phyloP scores from a whole-genome alignment of 2,888 invertebrate genomes.

The Iphiclides podalirius region DNA sequence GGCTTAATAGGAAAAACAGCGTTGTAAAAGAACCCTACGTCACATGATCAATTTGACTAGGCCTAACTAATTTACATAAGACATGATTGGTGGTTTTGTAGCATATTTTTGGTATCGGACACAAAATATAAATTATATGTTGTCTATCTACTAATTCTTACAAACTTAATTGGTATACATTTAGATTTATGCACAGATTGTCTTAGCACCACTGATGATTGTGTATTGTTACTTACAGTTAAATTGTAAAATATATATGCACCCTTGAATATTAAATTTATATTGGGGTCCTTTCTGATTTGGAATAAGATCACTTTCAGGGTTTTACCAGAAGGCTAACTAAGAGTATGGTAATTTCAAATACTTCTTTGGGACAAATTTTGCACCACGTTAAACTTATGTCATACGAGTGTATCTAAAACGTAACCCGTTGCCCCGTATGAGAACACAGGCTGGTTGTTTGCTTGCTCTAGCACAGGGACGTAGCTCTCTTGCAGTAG shows the following conservation, averaged over 20 bases:
- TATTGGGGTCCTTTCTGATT: slow-evolving; percentile 40
- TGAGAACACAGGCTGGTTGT: slow-evolving; percentile 35
- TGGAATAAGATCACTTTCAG: slow-evolving; percentile 36
- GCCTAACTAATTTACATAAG: slow-evolving; percentile 53
- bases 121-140: slow-evolving; percentile 43
- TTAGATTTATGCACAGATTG: slow-evolving; percentile 25
- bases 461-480: slow-evolving; percentile 63
- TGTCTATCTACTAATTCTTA: slow-evolving; percentile 28
- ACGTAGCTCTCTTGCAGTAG: slow-evolving; percentile 69
- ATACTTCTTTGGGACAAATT: slow-evolving; percentile 48
- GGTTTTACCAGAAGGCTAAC: slow-evolving; percentile 30
- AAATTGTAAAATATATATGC: slow-evolving; percentile 24
- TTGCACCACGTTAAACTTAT: slow-evolving; percentile 36
- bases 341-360: slow-evolving; percentile 46
- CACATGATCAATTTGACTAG: slow-evolving; percentile 52
- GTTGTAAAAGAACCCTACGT: slow-evolving; percentile 18
- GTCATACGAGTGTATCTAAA: slow-evolving; percentile 75
- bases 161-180: slow-evolving; percentile 27
- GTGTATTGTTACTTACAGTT: slow-evolving; percentile 5
- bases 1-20: too few species aligned
- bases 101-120: slow-evolving; percentile 66
- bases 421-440: slow-evolving; percentile 51
- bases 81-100: slow-evolving; percentile 67
- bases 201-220: slow-evolving; percentile 39
- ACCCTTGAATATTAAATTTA: slow-evolving; percentile 26